These are phyloP conservation scores for Mimachlamys varia DNA, from an alignment of 2,888 invertebrate genomes.

Conservation along the genomic window DNA sequence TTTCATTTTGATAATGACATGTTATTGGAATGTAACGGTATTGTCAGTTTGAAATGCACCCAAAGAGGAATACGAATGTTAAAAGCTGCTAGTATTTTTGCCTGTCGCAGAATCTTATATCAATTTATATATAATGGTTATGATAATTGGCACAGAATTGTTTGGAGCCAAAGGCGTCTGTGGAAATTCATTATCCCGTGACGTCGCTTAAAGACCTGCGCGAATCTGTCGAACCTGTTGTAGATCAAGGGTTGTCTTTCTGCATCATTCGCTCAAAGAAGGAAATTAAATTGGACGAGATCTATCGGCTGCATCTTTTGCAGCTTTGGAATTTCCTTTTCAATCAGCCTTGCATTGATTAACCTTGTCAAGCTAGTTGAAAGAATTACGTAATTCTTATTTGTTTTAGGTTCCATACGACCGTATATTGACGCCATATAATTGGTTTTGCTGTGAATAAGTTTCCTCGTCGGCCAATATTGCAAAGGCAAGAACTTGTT, in stretches of 20 bases:
- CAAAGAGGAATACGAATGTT: no score
- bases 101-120: no score
- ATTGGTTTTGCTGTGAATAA: not conserved
- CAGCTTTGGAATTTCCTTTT: not conserved
- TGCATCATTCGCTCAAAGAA: not conserved
- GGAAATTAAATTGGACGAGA: not conserved
- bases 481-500: not conserved
- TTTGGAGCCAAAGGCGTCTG: no score
- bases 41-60: no score
- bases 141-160: no score
- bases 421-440: not conserved
- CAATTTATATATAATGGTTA: no score
- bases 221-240: no score
- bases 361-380: not conserved
- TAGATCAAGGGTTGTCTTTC: not conserved
- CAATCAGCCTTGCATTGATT: not conserved
- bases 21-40: no score
- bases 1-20: no score
- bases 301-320: not conserved
- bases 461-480: not conserved
- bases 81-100: no score
- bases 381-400: not conserved
- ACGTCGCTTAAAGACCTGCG: no score
- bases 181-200: no score
- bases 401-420: not conserved